A percentile compares a stretch with the other conserved stretches of the same genome.
phyloP scores from a whole-genome alignment of 2,888 invertebrate genomes.

The Drosophila anceps region DNA sequence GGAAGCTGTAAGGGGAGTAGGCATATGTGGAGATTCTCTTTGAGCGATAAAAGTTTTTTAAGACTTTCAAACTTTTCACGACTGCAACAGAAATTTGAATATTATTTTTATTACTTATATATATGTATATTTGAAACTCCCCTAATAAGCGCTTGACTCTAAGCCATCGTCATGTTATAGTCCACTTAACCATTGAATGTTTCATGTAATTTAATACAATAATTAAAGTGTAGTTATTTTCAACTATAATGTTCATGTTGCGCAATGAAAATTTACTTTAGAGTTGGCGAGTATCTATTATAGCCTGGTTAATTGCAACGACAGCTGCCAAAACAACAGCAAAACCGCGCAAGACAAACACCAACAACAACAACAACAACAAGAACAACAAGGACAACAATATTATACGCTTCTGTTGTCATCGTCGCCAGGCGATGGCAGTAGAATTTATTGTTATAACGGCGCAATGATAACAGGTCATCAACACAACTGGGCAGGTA shows the following conservation, averaged over 20 bases:
- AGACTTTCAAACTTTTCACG: neutral
- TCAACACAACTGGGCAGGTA: slow-evolving; percentile 69
- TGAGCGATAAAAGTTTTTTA: neutral
- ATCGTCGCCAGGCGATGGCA: slow-evolving; percentile 55
- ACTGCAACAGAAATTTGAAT: neutral
- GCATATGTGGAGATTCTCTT: neutral
- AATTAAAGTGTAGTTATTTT: slow-evolving; percentile 7
- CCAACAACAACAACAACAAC: slow-evolving; percentile 46
- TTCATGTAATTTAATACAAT: slow-evolving; percentile 5
- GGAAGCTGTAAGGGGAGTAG: neutral
- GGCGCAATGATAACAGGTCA: slow-evolving; percentile 76
- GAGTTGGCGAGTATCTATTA: slow-evolving; percentile 67
- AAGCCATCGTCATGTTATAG: neutral
- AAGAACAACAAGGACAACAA: slow-evolving; percentile 45
- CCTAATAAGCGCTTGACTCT: neutral
- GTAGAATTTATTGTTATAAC: slow-evolving; percentile 76
- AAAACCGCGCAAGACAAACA: slow-evolving; percentile 63
- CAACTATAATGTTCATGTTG: slow-evolving; percentile 20
- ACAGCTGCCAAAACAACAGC: slow-evolving; percentile 77
- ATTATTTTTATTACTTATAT: neutral
- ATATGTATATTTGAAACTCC: neutral
- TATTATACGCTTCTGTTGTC: slow-evolving; percentile 60
- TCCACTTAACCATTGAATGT: neutral
- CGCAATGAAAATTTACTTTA: slow-evolving; percentile 61
- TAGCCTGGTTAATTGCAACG: slow-evolving; percentile 78